Base-by-base conservation (phyloP, 92 coral and sea anemone species). In the Micromussa lordhowensis region DNA sequence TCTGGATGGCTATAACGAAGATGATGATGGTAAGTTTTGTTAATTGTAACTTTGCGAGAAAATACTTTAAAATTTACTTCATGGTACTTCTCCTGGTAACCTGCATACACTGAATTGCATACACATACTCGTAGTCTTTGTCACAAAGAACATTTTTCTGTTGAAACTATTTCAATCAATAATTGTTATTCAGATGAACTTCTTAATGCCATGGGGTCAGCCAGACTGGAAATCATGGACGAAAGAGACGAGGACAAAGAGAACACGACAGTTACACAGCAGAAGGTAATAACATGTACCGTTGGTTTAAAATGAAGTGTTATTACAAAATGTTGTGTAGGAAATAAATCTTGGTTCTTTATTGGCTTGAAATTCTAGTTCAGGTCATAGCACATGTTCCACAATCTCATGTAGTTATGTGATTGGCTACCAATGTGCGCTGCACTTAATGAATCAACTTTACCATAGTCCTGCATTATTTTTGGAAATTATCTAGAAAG, bases 191-290 rank as follows among this genome's bases (percentile, higher is more conserved):
- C 44, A 93, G 98, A 95, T 87, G 95, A 94, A 24, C 88, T 95
- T 40, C 88, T 95, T 21, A 94, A 91, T 88, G 88, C 80, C 5
- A 94, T 95, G 85, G 94, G 96, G 26, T 35, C 92, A 21, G 98
- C 95, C 35, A 84, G 95, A 75, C 90, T 95, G 51, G 98, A 95
- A 88, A 89, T 95, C 63, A 91, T 95, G 95, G 94, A 95, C 71
- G 98, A 93, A 66, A 90, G 88, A 90, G 98, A 93, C 24, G 93
- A 90, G 21, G 90, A 92, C 19, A 76, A 87, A 35, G 57, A 69
- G 13, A 79, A 73, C 59, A 80, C 17, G 79, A 80, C 79, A 68
- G 58, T 35, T 26, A 21, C 79, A 49, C 76, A 61, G 21, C 29
- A 30, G 29, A 77, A 84, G 87, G 87, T 84, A 77, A 1, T 10